Conservation (phyloP, 2,797 vertebrate genomes). For the Syngnathus acus region DNA sequence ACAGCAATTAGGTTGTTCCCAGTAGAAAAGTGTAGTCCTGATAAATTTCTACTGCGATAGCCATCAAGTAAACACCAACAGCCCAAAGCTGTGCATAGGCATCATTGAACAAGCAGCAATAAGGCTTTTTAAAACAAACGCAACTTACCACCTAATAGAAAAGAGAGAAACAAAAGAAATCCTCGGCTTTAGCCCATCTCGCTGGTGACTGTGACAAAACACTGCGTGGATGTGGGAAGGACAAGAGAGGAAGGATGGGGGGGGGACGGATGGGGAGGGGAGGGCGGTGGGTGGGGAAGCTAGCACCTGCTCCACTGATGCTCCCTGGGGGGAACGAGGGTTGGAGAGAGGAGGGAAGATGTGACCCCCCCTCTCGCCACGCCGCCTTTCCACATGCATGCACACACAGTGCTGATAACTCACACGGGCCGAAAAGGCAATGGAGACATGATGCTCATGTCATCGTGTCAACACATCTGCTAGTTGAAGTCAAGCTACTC, state of each 20-base stretch:
- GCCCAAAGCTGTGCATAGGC: not conserved
- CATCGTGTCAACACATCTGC: not conserved
- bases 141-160: not conserved
- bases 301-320: slow-evolving; percentile 64
- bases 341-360: slow-evolving; percentile 41
- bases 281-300: slow-evolving; percentile 25
- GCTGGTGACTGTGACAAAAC: not conserved
- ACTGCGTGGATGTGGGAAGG: not conserved
- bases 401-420: slow-evolving; percentile 2
- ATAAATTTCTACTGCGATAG: not conserved
- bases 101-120: not conserved
- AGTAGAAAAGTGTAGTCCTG: not conserved
- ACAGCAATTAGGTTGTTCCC: not conserved
- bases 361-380: slow-evolving; percentile 41
- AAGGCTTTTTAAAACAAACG: not conserved
- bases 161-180: not conserved
- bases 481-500: not conserved
- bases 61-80: not conserved
- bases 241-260: not conserved
- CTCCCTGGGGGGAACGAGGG: slow-evolving; percentile 55
- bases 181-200: not conserved
- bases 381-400: slow-evolving; percentile 3
- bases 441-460: not conserved
- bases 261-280: slow-evolving; percentile 6
- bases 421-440: not conserved